Percentiles rank a stretch among this genome's conserved stretches.
These are phyloP conservation scores for Macaca nemestrina DNA, from an alignment of 2,113 vertebrate genomes.

Conservation along the genomic window DNA sequence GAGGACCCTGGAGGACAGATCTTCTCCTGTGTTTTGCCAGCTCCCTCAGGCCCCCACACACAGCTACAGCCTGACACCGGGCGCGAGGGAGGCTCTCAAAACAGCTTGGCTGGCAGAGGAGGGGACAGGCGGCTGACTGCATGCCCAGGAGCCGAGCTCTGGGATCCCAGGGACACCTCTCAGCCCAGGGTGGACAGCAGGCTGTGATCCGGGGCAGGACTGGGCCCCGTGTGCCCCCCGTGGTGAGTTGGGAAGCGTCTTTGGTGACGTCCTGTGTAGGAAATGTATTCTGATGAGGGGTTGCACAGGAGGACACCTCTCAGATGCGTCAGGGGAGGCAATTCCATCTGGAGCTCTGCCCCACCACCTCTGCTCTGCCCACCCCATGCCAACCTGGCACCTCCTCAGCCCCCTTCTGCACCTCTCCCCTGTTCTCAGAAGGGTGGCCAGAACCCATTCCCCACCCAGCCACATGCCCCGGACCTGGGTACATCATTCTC, in stretches of 20 bases:
- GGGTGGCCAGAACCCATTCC: fast-evolving
- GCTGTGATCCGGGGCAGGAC: too few species aligned
- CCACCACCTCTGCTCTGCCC: not conserved
- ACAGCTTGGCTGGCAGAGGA: not conserved
- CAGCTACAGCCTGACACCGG: not conserved
- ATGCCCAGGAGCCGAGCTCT: not conserved
- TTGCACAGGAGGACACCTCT: not conserved
- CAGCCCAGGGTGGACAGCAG: not conserved
- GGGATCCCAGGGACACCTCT: not conserved
- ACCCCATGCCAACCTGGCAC: not conserved
- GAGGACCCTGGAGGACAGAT: not conserved
- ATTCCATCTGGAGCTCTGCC: not conserved
- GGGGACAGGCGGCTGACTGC: not conserved
- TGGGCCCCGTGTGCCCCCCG: fast-evolving
- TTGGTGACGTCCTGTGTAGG: not conserved
- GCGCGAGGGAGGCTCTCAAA: not conserved
- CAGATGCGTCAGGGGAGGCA: not conserved
- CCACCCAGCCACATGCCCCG: not conserved
- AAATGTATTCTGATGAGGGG: not conserved
- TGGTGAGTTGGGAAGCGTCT: not conserved
- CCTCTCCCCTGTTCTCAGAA: not conserved
- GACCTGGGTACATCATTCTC: not conserved
- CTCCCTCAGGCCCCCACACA: not conserved
- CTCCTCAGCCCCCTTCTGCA: not conserved
- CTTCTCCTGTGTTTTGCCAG: not conserved